These are phyloP conservation scores for Stercorarius parasiticus DNA, from an alignment of 2,113 vertebrate species.

Conservation along the genomic window DNA sequence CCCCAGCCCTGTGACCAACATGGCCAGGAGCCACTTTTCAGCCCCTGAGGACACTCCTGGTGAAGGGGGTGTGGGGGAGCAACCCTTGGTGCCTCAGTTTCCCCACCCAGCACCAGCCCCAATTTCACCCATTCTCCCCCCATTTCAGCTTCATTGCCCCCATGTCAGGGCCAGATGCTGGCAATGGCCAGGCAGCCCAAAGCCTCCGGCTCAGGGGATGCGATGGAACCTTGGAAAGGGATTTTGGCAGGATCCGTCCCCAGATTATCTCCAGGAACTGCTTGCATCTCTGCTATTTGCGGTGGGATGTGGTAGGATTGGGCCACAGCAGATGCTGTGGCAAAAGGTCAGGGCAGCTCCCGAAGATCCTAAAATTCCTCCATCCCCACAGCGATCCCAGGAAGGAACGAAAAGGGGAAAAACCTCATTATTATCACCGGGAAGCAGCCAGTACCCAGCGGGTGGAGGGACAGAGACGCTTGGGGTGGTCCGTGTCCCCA, in stretches of 20 bases:
- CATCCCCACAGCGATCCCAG: accelerated
- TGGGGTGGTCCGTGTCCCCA: neutral
- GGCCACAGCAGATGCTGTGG: neutral
- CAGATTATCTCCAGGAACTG: neutral
- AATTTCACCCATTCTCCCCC: accelerated
- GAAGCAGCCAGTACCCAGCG: accelerated
- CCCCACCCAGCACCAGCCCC: neutral
- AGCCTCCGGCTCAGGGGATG: neutral
- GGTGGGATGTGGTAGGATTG: neutral
- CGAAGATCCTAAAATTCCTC: neutral
- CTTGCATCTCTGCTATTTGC: neutral
- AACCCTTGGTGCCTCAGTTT: neutral
- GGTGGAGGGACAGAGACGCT: neutral
- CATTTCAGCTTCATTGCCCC: neutral
- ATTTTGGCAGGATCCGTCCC: neutral
- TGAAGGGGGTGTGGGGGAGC: too few relatives aligned
- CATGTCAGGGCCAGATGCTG: neutral
- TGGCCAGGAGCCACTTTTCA: neutral
- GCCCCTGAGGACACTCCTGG: neutral
- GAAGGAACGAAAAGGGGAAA: neutral
- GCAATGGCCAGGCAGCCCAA: accelerated
- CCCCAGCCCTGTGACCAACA: neutral
- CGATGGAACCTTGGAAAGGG: neutral
- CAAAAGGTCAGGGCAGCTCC: neutral
- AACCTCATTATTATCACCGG: neutral